Percentiles rank a stretch among this genome's conserved stretches.
Evolutionary conservation across 2,888 invertebrate genomes (phyloP).

Genomic region (Hirtodrosophila duncani): DNA sequence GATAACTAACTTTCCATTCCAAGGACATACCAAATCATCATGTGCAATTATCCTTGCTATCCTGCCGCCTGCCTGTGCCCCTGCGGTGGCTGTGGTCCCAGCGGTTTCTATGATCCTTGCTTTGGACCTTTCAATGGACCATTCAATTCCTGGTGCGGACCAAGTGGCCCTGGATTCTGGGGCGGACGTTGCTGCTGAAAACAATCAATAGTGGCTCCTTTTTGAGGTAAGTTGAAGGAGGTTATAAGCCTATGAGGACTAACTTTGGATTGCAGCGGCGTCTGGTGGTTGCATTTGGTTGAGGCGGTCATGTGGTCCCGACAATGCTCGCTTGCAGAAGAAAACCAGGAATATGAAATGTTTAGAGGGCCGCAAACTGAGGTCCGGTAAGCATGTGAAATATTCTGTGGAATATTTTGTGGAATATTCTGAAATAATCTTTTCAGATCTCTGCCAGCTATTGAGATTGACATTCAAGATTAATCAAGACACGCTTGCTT

Average conservation of each 20-base stretch:
- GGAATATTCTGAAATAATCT: no score
- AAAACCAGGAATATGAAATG: slow-evolving; percentile 37
- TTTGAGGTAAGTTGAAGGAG: neutral
- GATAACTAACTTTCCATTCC: slow-evolving; percentile 1
- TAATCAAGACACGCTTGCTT: no score
- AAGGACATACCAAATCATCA: slow-evolving; percentile 3
- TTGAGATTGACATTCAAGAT: no score
- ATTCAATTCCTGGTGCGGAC: slow-evolving; percentile 33
- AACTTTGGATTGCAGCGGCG: no score
- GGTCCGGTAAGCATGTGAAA: no score
- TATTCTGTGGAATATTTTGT: no score
- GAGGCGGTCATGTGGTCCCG: neutral
- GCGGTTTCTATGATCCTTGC: slow-evolving; percentile 50
- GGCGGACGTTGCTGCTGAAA: slow-evolving; percentile 32
- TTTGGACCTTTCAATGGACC: slow-evolving; percentile 39
- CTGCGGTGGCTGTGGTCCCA: slow-evolving; percentile 46
- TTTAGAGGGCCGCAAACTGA: no score
- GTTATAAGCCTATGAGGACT: neutral
- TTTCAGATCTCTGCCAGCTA: no score
- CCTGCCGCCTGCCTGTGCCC: slow-evolving; percentile 39
- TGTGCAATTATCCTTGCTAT: slow-evolving; percentile 43
- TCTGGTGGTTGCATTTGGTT: neutral
- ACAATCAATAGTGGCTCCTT: neutral
- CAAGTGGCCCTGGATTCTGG: slow-evolving; percentile 36
- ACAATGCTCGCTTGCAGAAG: slow-evolving; percentile 25